Base-by-base conservation (phyloP, 2,797 vertebrate genomes). In the Amblyraja radiata region DNA sequence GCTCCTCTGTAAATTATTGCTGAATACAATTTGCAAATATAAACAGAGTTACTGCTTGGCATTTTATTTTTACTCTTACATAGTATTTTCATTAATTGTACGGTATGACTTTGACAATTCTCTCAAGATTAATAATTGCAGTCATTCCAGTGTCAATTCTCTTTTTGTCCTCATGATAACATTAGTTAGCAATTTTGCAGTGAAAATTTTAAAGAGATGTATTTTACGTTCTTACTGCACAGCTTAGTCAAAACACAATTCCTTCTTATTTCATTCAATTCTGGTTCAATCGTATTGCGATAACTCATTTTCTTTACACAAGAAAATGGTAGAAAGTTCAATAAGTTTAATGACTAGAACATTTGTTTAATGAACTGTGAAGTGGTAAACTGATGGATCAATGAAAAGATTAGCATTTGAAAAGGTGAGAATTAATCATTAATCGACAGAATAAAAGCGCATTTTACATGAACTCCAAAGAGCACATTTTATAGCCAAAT, bases 391-490 rank as follows among this genome's bases (percentile, higher is more conserved):
- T 91, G 36, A 74, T 91, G 90, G 36, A 91, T 91, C 39, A 74
- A 91, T 74, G 68, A 91, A 91, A 90, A 18, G 32, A 39, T 73
- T 90, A 73, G 88, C 65, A 71, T 90, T 90, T 90, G 32, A 90
- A 90, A 86, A 91, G 10, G 36, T 91, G 90, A 28, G 23, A 91
- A 91, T 91, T 74, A 91, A 91, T 91, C 23, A 74, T 74, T 74
- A 91, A 91, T 74, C 36, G n/a, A 23, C 21, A 25, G 71, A 91
- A 74, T 54, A 28, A 74, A 74, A 23, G 71, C n/a, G 39, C 36
- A 32, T 91, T 91, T 68, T 74, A 25, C 58, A 54, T 91, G 5
- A 23, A 6, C 71, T 61, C 18, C 36, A 54, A 91, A 74, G 73
- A 36, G 2, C 68, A 90, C 1, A 63, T 11, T n/a, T 91, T 46